Percentiles rank a stretch among this genome's conserved stretches.
These are phyloP conservation scores for Leuciscus waleckii DNA, from an alignment of 2,797 vertebrate species.

Conservation along the genomic window DNA sequence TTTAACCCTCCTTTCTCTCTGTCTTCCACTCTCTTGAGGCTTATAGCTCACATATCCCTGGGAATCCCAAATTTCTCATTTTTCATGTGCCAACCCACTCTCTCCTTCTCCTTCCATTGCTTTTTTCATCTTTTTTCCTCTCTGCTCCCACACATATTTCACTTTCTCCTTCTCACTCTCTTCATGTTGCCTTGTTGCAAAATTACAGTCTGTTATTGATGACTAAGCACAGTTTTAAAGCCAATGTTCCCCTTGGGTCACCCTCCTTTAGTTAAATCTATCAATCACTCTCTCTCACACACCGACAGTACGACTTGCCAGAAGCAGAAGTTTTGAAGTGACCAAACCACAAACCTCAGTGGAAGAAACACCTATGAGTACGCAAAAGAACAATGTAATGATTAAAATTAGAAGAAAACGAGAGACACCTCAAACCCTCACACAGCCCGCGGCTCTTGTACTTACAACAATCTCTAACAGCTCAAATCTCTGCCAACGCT, in stretches of 20 bases:
- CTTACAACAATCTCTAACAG: conserved; percentile 54
- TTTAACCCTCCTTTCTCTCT: conserved; percentile 29
- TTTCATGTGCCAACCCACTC: conserved; percentile 46
- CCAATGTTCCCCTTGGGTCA: conserved; percentile 62
- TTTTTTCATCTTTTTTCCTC: conserved; percentile 18
- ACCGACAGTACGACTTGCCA: conserved; percentile 61
- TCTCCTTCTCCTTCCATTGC: conserved; percentile 15
- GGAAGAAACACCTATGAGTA: conserved; percentile 14
- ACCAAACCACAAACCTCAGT: background rate
- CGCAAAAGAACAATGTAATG: conserved; percentile 41
- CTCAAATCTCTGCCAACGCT: conserved; percentile 46
- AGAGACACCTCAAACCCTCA: conserved; percentile 36
- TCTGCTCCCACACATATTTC: conserved; percentile 42
- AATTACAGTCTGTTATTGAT: conserved; percentile 68
- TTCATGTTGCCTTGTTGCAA: conserved; percentile 12
- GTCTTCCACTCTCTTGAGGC: conserved; percentile 54
- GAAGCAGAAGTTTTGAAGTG: conserved; percentile 37
- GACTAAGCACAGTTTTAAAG: conserved; percentile 69
- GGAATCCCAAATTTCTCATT: conserved; percentile 53
- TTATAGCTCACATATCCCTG: conserved; percentile 38
- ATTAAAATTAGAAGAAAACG: conserved; percentile 44
- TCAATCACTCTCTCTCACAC: conserved; percentile 65
- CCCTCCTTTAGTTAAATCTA: conserved; percentile 68
- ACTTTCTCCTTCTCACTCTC: conserved; percentile 28
- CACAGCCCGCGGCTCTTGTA: conserved; percentile 52